Conservation (phyloP, 2,797 vertebrate species). For the Sardinella longiceps region DNA sequence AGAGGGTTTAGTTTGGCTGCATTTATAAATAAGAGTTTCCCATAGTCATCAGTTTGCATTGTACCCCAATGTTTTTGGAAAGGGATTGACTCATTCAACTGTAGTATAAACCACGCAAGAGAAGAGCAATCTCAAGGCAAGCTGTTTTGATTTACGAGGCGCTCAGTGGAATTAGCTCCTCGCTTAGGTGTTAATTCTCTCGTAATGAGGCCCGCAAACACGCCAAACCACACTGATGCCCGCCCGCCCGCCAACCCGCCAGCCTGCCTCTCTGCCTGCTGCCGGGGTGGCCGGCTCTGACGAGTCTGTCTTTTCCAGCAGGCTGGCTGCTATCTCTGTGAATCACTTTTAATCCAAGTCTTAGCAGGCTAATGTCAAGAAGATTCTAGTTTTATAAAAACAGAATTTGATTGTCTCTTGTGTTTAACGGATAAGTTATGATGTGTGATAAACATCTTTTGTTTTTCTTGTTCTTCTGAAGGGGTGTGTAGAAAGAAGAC, state of each 20-base stretch:
- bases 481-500: conserved; percentile 30
- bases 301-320: background rate
- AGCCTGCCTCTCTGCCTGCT: background rate
- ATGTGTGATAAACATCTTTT: background rate
- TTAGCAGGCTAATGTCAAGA: background rate
- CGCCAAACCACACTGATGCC: background rate
- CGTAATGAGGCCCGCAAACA: conserved; percentile 27
- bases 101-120: background rate
- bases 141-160: conserved; percentile 45
- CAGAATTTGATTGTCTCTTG: background rate
- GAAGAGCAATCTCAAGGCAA: background rate
- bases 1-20: background rate
- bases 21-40: background rate
- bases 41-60: background rate
- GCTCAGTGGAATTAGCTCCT: conserved; percentile 37
- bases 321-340: background rate
- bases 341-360: background rate
- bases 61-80: background rate
- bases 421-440: background rate
- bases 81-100: background rate
- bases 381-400: background rate
- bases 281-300: background rate
- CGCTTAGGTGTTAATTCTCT: conserved; percentile 45
- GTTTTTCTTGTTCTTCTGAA: conserved; percentile 26
- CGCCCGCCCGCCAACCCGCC: background rate